phyloP scores from a whole-genome alignment of 92 coral and sea anemone species.

The Phenganax stokvisi region DNA sequence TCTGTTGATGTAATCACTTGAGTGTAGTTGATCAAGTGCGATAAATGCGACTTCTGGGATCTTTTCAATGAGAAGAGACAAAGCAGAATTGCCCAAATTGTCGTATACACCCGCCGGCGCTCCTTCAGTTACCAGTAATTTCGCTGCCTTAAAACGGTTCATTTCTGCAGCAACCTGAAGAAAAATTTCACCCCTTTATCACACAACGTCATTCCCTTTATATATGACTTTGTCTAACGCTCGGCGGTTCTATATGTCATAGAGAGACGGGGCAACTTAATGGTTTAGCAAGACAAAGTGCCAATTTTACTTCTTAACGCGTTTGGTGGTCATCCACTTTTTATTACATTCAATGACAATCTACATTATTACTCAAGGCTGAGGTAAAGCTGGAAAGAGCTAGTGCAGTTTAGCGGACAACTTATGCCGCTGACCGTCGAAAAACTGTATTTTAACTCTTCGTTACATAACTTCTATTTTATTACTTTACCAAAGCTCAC shows the following conservation, averaged over 20 bases:
- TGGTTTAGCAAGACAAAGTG: not conserved
- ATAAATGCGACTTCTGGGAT: conserved; percentile 57
- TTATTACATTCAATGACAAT: too few species aligned
- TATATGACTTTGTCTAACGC: too few species aligned
- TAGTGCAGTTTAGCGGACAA: too few species aligned
- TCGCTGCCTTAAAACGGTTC: conserved; percentile 46
- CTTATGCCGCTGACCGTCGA: too few species aligned
- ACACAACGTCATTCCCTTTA: too few species aligned
- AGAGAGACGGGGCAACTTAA: not conserved
- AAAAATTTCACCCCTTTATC: not conserved
- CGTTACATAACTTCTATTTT: too few species aligned
- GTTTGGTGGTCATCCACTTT: too few species aligned
- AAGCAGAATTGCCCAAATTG: conserved; percentile 57
- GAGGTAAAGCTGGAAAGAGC: too few species aligned
- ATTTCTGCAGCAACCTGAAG: conserved; percentile 26
- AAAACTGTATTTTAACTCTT: too few species aligned
- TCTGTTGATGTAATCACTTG: conserved; percentile 26
- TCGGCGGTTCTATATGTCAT: not conserved
- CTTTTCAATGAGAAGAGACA: conserved; percentile 55
- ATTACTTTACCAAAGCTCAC: too few species aligned
- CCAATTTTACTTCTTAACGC: too few species aligned
- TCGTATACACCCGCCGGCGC: conserved; percentile 65
- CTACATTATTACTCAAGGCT: too few species aligned
- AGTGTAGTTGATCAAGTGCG: conserved; percentile 33
- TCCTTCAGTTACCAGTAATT: conserved; percentile 53